phyloP scores from a whole-genome alignment of 1,140 invertebrate genomes.

The Drosophila ercepeae region DNA sequence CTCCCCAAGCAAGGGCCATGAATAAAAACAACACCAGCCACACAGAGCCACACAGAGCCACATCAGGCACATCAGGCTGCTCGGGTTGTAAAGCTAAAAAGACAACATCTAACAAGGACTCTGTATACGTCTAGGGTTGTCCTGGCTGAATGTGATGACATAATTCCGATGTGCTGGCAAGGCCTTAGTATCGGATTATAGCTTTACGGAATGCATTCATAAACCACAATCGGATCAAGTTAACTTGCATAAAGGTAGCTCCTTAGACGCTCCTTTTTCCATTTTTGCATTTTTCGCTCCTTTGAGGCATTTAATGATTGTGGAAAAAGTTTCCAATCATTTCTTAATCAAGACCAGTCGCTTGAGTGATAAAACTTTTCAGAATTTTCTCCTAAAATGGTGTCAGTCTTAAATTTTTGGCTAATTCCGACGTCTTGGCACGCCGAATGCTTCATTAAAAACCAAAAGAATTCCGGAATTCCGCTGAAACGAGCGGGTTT shows the following conservation, averaged over 20 bases:
- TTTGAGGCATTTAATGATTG: no score
- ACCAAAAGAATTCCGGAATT: conserved; percentile 20
- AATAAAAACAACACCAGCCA: conserved; percentile 8
- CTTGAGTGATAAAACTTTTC: background rate
- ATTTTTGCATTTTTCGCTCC: no score
- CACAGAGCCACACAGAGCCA: conserved; percentile 8
- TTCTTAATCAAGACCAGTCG: no score
- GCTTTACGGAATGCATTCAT: conserved; percentile 14
- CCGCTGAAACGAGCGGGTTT: background rate
- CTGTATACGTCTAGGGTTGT: background rate
- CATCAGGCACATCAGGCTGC: conserved; percentile 10
- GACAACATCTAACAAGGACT: conserved; percentile 7
- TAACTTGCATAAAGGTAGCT: background rate
- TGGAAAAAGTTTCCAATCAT: no score
- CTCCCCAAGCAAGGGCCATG: conserved; percentile 4
- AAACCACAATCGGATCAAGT: background rate
- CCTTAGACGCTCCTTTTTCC: no score
- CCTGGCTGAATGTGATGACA: background rate
- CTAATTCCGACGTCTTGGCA: conserved; percentile 61
- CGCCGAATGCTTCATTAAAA: conserved; percentile 69
- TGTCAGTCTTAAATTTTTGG: conserved; percentile 23
- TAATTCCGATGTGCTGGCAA: conserved; percentile 23
- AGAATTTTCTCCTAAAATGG: background rate
- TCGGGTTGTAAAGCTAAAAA: conserved; percentile 15
- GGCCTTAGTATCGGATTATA: conserved; percentile 4